These are phyloP conservation scores for Seriola aureovittata DNA, from an alignment of 2,113 vertebrate species.

Conservation along the genomic window DNA sequence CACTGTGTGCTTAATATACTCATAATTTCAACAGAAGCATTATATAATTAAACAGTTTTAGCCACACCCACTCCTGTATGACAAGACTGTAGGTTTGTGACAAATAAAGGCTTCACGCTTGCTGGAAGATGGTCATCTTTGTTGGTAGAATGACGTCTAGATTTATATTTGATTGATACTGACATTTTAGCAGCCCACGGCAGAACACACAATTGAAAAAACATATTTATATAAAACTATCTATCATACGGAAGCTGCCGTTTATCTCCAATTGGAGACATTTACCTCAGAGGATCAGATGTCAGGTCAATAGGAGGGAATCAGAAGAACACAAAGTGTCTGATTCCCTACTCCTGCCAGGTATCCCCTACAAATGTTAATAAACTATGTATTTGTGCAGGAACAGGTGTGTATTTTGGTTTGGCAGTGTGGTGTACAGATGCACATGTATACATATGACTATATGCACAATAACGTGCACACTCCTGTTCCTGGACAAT, in stretches of 20 bases:
- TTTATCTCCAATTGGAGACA: not conserved
- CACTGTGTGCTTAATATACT: no score
- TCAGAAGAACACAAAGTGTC: not conserved
- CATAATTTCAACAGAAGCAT: no score
- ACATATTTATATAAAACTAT: not conserved
- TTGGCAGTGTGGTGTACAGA: slow-evolving; percentile 5
- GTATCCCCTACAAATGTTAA: not conserved
- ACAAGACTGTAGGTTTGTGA: not conserved
- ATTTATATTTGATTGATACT: not conserved
- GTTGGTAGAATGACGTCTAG: not conserved
- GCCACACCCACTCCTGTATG: not conserved
- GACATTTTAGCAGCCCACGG: not conserved
- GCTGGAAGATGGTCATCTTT: not conserved
- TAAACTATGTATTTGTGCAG: not conserved
- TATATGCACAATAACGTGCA: not conserved
- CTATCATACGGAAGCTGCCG: not conserved
- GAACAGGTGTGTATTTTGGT: not conserved
- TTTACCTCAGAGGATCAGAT: not conserved
- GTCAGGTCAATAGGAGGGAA: slow-evolving; percentile 1
- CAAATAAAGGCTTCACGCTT: not conserved
- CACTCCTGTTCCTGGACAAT: not conserved
- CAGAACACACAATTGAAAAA: not conserved
- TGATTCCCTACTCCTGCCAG: not conserved
- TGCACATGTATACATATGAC: not conserved
- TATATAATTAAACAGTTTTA: not conserved